Evolutionary conservation across 2,888 invertebrate species (phyloP).

Genomic region (Mimumesa dahlbomi): DNA sequence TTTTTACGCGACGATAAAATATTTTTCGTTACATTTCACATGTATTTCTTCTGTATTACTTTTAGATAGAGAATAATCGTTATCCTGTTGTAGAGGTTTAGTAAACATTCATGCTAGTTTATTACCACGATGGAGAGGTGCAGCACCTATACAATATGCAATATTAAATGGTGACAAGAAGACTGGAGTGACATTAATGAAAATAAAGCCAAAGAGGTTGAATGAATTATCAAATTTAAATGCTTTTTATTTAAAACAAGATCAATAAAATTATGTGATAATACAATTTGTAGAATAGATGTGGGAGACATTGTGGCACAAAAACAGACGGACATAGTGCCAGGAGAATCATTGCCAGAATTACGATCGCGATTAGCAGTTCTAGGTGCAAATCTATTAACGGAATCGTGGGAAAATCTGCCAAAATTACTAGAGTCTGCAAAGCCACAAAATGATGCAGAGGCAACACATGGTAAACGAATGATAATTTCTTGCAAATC

Average conservation of each 20-base stretch:
- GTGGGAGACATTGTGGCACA: constrained; percentile 87
- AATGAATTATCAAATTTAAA: neutral
- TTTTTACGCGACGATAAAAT: too few relatives aligned
- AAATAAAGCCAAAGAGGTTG: constrained; percentile 87
- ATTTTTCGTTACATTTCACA: too few relatives aligned
- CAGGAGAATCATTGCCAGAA: constrained; percentile 85
- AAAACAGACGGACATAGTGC: constrained; percentile 81
- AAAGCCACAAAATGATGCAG: constrained; percentile 83
- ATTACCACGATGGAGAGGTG: constrained; percentile 95
- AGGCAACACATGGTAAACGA: constrained; percentile 87
- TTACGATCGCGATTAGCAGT: constrained; percentile 85
- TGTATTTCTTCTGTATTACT: too few relatives aligned
- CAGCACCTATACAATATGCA: constrained; percentile 94
- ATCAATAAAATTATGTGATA: too few relatives aligned
- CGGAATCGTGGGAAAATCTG: constrained; percentile 84
- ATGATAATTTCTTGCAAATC: neutral
- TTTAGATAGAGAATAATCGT: too few relatives aligned
- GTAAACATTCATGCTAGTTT: constrained; percentile 96
- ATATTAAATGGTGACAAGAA: constrained; percentile 89
- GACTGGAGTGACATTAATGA: constrained; percentile 94
- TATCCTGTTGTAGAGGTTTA: constrained; percentile 89
- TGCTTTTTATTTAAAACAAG: too few relatives aligned
- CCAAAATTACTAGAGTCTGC: constrained; percentile 83
- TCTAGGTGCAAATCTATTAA: constrained; percentile 86
- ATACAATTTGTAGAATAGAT: constrained; percentile 84